Base-by-base conservation (phyloP, 2,113 vertebrate species). In the Gavialis gangeticus region DNA sequence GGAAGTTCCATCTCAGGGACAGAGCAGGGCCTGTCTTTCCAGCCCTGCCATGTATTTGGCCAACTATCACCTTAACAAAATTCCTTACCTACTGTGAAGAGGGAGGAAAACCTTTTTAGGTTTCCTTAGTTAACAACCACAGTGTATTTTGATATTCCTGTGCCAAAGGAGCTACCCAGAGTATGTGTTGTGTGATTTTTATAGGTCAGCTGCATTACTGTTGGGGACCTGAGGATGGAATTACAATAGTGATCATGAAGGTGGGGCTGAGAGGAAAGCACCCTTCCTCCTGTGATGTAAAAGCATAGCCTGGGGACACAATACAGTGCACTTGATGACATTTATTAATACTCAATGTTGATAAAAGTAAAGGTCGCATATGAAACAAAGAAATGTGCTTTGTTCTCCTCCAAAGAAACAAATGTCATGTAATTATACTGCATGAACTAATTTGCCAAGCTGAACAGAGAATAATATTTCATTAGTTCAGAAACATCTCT, bases 311-410 rank as follows among this genome's bases (percentile, higher is more conserved):
- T 91, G 79, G 37, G 37, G 67, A 57, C 69, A 66, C 5, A 63
- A 13, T 57, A 63, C 12, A 63, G 8, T 91, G 34, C 8, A 27
- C 66, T 93, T 81, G 27, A 69, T 89, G 77, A 89, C 79, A 93
- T 87, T 92, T 94, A 77, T 81, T 94, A 92, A 88, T 56, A 90
- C 24, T 77, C 75, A 87, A 24, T 62, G 83, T 77, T 85, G 88
- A 34, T 86, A 91, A 96, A 76, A 75, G 67, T 63, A 92, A 82
- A 96, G 84, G 80, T 84, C 84, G 64, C 15, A 21, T 57, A 88
- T 59, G 81, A 89, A 97, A 83, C 55, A 69, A 81, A 92, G 77
- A 79, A 56, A 46, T 27, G 11, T 46, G 60, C 67, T 66, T 91
- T 91, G 71, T 95, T 84, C 80, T 58, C 55, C 22, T 62, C 77